A percentile compares a stretch with the other conserved stretches of the same genome.
These are phyloP conservation scores for Scomber colias DNA, from an alignment of 2,113 vertebrate species.

Conservation along the genomic window DNA sequence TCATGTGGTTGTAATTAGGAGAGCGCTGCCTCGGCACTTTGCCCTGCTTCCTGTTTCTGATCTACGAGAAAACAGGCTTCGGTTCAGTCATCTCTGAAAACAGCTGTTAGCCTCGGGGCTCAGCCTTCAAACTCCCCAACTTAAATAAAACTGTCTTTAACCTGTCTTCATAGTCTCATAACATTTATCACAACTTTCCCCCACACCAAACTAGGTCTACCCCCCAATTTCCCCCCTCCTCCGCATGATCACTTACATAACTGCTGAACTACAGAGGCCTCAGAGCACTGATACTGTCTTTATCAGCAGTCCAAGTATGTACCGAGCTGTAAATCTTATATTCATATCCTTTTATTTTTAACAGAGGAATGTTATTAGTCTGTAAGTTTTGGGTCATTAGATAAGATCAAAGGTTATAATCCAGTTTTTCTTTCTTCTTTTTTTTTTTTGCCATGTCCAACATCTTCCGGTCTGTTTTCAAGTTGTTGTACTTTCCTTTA, in stretches of 20 bases:
- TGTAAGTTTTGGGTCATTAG: conserved; percentile 17
- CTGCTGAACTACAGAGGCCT: not conserved
- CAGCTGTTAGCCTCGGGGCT: conserved; percentile 53
- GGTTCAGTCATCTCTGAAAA: conserved; percentile 36
- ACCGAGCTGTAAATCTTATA: not conserved
- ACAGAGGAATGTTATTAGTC: not conserved
- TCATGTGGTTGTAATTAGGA: conserved; percentile 66
- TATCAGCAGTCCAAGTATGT: not conserved
- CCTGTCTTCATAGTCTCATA: conserved; percentile 44
- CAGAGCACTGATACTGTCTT: not conserved
- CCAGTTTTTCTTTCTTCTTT: not conserved
- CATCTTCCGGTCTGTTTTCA: conserved; percentile 9
- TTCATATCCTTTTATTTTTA: not conserved
- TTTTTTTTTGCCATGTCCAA: not conserved
- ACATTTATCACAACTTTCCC: conserved; percentile 38
- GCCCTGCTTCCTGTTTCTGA: conserved; percentile 71
- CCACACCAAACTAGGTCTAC: not conserved
- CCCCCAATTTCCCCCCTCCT: conserved; percentile 32
- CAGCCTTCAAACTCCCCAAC: conserved; percentile 32
- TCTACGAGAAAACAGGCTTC: conserved; percentile 53
- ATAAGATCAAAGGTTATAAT: not conserved
- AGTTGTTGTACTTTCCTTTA: not conserved
- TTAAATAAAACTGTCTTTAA: conserved; percentile 58
- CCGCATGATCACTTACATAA: conserved; percentile 43
- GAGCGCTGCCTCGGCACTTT: conserved; percentile 46